Evolutionary conservation across 2,888 invertebrate genomes (phyloP), one percentile per base, ranked within the genome.

Genomic region (Augochlorella aurata): DNA sequence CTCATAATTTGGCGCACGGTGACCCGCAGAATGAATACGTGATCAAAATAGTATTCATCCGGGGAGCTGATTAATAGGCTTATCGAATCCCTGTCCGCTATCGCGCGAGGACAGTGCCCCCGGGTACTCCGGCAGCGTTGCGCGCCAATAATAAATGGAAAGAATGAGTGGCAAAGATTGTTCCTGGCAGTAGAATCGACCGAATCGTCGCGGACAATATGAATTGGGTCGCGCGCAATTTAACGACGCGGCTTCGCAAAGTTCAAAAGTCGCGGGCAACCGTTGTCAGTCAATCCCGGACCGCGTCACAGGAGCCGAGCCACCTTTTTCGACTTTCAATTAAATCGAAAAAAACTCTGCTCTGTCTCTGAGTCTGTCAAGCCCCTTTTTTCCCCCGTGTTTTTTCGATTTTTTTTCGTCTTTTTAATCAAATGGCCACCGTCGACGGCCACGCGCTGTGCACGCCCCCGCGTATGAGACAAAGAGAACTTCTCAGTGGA

Each of bases 261-360:
- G 49, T 72, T 76, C 63, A 58, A 74, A 71, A 76, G 73, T 78
- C 52, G 18, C 70, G 16, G 67, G 16, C 47, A 73, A 65, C 72
- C 68, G 67, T 66, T 82, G 79, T 63, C 78, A 73, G 77, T 74
- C 82, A 79, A 73, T 76, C 82, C 75, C 24, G 73, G 69, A 76
- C 67, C 65, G 58, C 50, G 68, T 71, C 61, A 61, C 69, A 63
- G 66, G 67, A 29, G 29, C 29, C 29, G 63, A n/a, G 63, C 70
- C 67, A 49, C 79, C 82, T n/a, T 85, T 87, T 84, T 79, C 75
- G 78, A 77, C 85, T 85, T 88, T 79, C 88, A 88, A 88, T 88
- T 88, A 88, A 88, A 88, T 78, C 79, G 83, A 78, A 82, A 85
- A 58, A 82, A 82, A 70, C 72, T 61, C 54, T 54, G 38, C 71